Evolutionary conservation across 1,140 invertebrate species (phyloP).

Genomic region (Pseudomyrmex gracilis): DNA sequence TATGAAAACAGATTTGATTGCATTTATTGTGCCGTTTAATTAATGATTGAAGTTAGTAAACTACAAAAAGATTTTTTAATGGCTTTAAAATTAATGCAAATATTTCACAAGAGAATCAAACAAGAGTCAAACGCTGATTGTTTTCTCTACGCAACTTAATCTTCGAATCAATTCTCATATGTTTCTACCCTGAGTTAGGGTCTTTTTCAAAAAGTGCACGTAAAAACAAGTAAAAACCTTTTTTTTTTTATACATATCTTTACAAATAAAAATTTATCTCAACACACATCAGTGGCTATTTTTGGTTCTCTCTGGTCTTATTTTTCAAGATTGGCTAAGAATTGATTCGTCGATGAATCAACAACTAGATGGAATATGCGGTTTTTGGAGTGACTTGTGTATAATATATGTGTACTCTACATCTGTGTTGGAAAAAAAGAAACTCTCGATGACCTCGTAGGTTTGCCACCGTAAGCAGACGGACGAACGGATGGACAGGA

Average conservation of each 20-base stretch:
- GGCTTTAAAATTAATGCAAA: not conserved
- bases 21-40: slow-evolving; percentile 2
- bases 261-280: too few relatives aligned
- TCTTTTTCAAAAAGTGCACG: too few relatives aligned
- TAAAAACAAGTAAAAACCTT: too few relatives aligned
- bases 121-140: too few relatives aligned
- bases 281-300: too few relatives aligned
- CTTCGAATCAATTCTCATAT: too few relatives aligned
- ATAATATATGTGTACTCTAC: not conserved
- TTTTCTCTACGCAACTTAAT: too few relatives aligned
- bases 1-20: slow-evolving; percentile 1
- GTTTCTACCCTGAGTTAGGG: too few relatives aligned
- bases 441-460: slow-evolving; percentile 67
- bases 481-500: slow-evolving; percentile 62
- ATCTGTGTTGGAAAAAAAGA: slow-evolving; percentile 70
- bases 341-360: not conserved
- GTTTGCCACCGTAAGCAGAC: slow-evolving; percentile 66
- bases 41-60: not conserved
- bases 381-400: slow-evolving; percentile 50
- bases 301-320: too few relatives aligned
- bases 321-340: slow-evolving; percentile 3
- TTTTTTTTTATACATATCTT: too few relatives aligned
- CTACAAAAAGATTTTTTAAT: too few relatives aligned
- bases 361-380: not conserved
- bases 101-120: too few relatives aligned